Evolutionary conservation across 1,140 invertebrate genomes (phyloP), one percentile per base, ranked within the genome.

Genomic region (Dendrolimus punctatus): DNA sequence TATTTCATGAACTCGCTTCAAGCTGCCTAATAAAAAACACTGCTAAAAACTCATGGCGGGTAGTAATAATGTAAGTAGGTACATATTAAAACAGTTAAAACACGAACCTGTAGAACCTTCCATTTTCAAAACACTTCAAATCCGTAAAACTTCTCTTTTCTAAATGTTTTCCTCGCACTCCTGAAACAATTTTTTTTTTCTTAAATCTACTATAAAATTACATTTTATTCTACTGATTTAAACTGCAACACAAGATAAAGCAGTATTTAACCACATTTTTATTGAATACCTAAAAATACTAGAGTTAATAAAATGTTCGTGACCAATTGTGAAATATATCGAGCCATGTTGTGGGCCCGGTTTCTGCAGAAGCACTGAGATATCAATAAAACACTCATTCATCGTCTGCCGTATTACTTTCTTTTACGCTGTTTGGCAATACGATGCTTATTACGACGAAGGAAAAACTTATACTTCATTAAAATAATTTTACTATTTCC

Each of bases 91-190:
- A 23, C 23, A 23, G 23, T 23, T 2, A 23, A 23, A 23, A 23
- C 1, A 23, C 23, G 23, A 23, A 23, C 23, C 23, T 23, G 23
- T 23, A 23, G 23, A 23, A 23, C 23, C 23, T 37, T 46, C 46
- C 36, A 37, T 6, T 46, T 45, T 45, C 6, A 49, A 39, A 38
- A 52, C 64, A 50, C 23, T 23, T 23, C 23, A 23, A 55, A 83
- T 68, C 94, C 89, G 80, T 95, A 95, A 82, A 95, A 95, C 66
- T 92, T 90, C 51, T 90, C 92, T 73, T 92, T 92, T 55, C 55
- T 42, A 76, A 63, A 58, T 71, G 61, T 64, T 77, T 84, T 53
- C 68, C 72, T 46, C 62, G 61, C 58, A 73, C 69, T 57, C 62
- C 81, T 85, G 76, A 54, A 79, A 82, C 49, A 62, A 41, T 55